Evolutionary conservation across 2,113 vertebrate species (phyloP).

Genomic region (Dasypus novemcinctus): DNA sequence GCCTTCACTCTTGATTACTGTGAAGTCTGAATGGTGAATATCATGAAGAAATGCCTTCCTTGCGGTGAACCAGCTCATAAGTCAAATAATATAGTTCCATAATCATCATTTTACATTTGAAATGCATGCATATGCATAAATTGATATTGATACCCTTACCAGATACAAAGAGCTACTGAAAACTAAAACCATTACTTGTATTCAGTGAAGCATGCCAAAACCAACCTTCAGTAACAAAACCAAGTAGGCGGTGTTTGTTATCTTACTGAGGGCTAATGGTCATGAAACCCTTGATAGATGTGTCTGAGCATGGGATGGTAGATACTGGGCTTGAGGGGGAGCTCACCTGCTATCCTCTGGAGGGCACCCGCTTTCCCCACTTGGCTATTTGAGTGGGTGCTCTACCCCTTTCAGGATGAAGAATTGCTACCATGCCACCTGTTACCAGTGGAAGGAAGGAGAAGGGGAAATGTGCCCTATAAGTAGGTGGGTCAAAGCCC

Average conservation of each 20-base stretch:
- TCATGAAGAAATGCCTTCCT: neutral
- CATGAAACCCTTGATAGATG: neutral
- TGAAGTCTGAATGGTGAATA: neutral
- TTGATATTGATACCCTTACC: neutral
- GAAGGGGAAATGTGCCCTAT: conserved; percentile 67
- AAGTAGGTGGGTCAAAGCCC: conserved; percentile 74
- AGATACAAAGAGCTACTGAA: neutral
- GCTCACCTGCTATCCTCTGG: conserved; percentile 40
- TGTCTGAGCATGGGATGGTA: conserved; percentile 40
- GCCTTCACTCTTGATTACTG: neutral
- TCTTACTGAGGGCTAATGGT: neutral
- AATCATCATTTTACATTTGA: conserved; percentile 15
- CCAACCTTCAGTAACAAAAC: neutral
- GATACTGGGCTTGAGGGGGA: conserved; percentile 1
- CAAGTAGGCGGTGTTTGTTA: neutral
- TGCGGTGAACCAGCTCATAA: neutral
- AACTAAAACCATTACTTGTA: neutral
- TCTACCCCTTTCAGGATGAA: conserved; percentile 76
- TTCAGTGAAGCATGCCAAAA: neutral
- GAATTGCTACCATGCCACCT: conserved; percentile 70
- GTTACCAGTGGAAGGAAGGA: conserved; percentile 75
- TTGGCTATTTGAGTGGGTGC: conserved; percentile 77
- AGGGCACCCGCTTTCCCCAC: conserved; percentile 32
- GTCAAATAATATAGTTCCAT: neutral
- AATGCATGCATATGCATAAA: neutral